Base-by-base conservation (phyloP, 2,797 vertebrate genomes). In the Myotis vivesi region DNA sequence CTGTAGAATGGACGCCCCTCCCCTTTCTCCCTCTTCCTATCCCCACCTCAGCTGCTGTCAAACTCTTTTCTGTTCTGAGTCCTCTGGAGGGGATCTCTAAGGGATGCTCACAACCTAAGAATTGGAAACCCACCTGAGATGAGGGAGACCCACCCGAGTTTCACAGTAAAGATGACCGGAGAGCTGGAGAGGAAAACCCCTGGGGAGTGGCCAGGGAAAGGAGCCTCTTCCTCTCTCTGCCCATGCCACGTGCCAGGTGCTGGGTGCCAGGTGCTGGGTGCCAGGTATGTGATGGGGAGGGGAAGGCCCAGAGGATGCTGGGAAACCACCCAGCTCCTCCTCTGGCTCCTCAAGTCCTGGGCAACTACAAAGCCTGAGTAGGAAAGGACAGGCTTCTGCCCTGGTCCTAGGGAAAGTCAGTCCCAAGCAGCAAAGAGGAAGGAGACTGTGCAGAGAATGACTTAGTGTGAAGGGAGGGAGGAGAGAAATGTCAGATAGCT, bases 1-100 rank as follows among this genome's bases (percentile, higher is more conserved):
- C 4, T 51, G 10, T 3, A 30, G 23, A 28, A 8, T 0, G 16
- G 13, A 12, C 0, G 0, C 2, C 5, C 22, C 53, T 9, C 36
- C 8, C 25, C n/a, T 5, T 28, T 15, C 20, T 51, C 6, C 20
- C 55, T 15, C 25, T 17, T 17, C 22, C 20, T 23, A 30, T 10
- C 33, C 20, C n/a, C 8, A 82, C 15, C 25, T 57, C 41, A 49
- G 72, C 59, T 64, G 36, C 30, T 5, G 13, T 25, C 6, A 22
- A 46, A 10, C 5, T 38, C 73, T 8, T 77, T 51, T 19, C 33
- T 69, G 16, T 68, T 22, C 81, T 33, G 36, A 44, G 25, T 55
- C 55, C 25, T 92, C 44, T 6, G 22, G 30, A 55, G 30, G 46
- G 8, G 19, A 8, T 15, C 13, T 73, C 73, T 62, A 25, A 36